Base-by-base conservation (phyloP, 2,797 vertebrate species). In the Taeniopygia guttata region DNA sequence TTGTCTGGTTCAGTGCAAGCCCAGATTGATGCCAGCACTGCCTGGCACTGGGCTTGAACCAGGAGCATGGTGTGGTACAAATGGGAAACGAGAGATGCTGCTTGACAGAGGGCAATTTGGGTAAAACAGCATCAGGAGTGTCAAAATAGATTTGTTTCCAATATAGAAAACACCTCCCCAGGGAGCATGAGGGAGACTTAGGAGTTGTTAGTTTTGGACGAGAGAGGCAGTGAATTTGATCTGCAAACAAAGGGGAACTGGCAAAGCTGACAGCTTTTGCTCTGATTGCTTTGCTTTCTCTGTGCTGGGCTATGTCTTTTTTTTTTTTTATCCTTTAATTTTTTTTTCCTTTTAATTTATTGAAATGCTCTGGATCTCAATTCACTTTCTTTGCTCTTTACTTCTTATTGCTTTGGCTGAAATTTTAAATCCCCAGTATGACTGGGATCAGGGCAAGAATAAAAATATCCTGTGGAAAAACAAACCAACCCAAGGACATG, bases 321-420 rank as follows among this genome's bases (percentile, higher is more conserved):
- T 49, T 52, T 59, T 30, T 45, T 63, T 64, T 32, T 38, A 7
- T 58, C n/a, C 27, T 64, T 84, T 69, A 73, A 25, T 83, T 84
- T 49, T 62, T 62, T 75, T 67, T 70, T 3, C 17, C 23, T 89
- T 87, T 89, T 95, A 95, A 92, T 97, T 94, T 96, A 94, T 91
- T 93, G 94, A 96, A 92, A 91, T 73, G 43, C 84, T 92, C 76
- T 92, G 91, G 88, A 93, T 95, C 81, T 45, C 18, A 2, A 87
- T 92, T 92, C 87, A 83, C 84, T 96, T 95, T 94, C 84, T 82
- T 94, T 5, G 21, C 84, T 92, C 64, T 89, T 89, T 92, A 87
- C 84, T 89, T 93, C 89, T 92, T 95, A 93, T 96, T 96, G 91
- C 89, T 93, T 94, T 94, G 94, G 96, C 88, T 89, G 84, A 96